These are phyloP conservation scores for Maniola jurtina DNA, from an alignment of 1,140 invertebrate genomes.

Conservation along the genomic window DNA sequence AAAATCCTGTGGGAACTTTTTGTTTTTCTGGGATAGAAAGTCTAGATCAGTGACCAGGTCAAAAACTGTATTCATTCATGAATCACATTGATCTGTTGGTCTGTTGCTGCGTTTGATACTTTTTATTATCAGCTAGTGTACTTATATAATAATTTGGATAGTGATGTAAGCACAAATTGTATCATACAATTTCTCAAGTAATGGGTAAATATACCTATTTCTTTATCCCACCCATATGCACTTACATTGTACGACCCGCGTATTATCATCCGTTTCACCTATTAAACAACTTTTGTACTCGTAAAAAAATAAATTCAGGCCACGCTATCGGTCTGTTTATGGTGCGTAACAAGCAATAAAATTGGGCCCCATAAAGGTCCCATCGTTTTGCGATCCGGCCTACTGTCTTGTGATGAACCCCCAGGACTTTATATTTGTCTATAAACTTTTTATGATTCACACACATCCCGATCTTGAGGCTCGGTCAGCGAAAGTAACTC, in stretches of 20 bases:
- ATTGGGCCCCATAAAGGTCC: slow-evolving; percentile 43
- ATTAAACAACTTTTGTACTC: slow-evolving; percentile 58
- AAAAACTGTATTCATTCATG: too few relatives aligned
- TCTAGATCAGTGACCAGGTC: too few relatives aligned
- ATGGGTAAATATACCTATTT: neutral
- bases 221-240: slow-evolving; percentile 7
- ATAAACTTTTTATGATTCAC: slow-evolving; percentile 67
- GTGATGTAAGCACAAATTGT: too few relatives aligned
- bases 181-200: neutral
- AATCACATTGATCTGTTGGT: too few relatives aligned
- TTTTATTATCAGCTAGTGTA: too few relatives aligned
- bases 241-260: slow-evolving; percentile 12
- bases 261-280: slow-evolving; percentile 34
- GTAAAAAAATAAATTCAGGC: slow-evolving; percentile 59
- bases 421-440: slow-evolving; percentile 65
- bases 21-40: too few relatives aligned
- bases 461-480: slow-evolving; percentile 45
- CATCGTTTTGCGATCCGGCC: slow-evolving; percentile 67
- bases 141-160: too few relatives aligned
- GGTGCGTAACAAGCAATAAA: slow-evolving; percentile 72
- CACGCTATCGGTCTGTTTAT: slow-evolving; percentile 63
- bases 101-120: too few relatives aligned
- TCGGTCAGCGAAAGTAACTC: slow-evolving; percentile 67
- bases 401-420: slow-evolving; percentile 63
- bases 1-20: too few relatives aligned